Base-by-base conservation (phyloP, 2,797 vertebrate species). In the Paguma larvata region DNA sequence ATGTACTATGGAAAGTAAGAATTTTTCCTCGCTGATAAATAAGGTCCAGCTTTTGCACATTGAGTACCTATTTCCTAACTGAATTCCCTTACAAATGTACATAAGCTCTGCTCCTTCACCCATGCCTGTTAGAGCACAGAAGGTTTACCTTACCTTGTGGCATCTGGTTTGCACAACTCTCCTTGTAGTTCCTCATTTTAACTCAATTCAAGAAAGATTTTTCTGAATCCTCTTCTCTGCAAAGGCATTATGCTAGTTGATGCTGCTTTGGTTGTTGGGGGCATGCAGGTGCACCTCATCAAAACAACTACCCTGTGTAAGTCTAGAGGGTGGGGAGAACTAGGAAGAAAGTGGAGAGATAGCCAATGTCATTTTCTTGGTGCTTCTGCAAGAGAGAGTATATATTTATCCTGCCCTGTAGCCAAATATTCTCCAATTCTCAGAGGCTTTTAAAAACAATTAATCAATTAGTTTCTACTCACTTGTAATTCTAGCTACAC, bases 171-270 rank as follows among this genome's bases (percentile, higher is more conserved):
- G 6, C 41, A 83, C 19, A 89, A 0, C 15, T 85, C 91, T 94
- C 12, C 46, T 93, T 80, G 5, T 21, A 56, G 32, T 94, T 86
- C 87, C 16, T 97, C 25, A 84, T 48, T 91, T 97, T 91, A 95
- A 93, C 10, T 95, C 34, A 86, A 67, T 82, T 92, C 41, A 89
- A 79, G 44, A 4, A 88, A 79, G 6, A 32, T 70, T 91, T 95
- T 94, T 67, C 77, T 72, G 13, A 77, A 23, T 75, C 41, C 34
- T 91, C 13, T 89, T 68, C n/a, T 95, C 46, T 93, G 53, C 15
- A 46, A 34, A 82, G 41, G 18, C 18, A 72, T 27, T 89, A 38
- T 73, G 14, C n/a, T 91, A 85, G 15, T 56, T 87, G 19, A 41
- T 90, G 32, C 51, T 86, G 12, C 32, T 80, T 41, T 92, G 51